phyloP scores from a whole-genome alignment of 2,888 invertebrate species.

The Megalurothrips usitatus region DNA sequence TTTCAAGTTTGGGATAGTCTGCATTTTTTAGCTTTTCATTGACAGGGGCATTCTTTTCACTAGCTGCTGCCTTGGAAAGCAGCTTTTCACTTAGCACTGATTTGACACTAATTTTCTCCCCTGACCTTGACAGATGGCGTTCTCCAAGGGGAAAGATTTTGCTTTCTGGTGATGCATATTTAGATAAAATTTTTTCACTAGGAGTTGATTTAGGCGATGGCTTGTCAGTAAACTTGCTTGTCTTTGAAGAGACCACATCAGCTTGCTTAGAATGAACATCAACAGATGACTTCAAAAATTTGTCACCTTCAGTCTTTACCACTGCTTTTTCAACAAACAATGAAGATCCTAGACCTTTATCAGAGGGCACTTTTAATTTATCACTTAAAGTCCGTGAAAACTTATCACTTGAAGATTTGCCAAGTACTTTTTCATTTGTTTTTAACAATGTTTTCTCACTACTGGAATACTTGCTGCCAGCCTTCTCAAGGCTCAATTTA shows the following conservation, averaged over 20 bases:
- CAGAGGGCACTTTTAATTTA: not conserved
- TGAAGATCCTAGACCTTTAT: not conserved
- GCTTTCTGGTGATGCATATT: not conserved
- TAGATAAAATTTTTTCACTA: not conserved
- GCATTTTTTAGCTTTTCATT: not conserved
- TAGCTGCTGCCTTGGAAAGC: not conserved
- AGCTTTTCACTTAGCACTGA: slow-evolving; percentile 4
- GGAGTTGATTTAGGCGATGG: not conserved
- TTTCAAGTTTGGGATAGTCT: not conserved
- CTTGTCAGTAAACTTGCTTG: not conserved
- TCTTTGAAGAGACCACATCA: not conserved
- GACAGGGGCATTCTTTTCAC: not conserved
- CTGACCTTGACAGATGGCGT: not conserved
- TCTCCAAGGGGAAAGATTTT: not conserved
- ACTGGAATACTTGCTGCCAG: not conserved
- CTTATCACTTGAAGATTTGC: not conserved
- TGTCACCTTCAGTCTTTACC: not conserved
- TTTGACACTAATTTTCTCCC: not conserved
- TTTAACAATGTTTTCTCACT: not conserved
- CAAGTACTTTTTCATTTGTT: not conserved
- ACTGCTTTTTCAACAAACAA: not conserved
- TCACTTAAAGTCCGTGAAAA: not conserved
- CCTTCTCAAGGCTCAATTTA: not conserved
- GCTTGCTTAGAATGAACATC: not conserved
- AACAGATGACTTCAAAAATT: not conserved